These are phyloP conservation scores for Megalopta genalis DNA, from an alignment of 1,140 invertebrate species.

Conservation along the genomic window DNA sequence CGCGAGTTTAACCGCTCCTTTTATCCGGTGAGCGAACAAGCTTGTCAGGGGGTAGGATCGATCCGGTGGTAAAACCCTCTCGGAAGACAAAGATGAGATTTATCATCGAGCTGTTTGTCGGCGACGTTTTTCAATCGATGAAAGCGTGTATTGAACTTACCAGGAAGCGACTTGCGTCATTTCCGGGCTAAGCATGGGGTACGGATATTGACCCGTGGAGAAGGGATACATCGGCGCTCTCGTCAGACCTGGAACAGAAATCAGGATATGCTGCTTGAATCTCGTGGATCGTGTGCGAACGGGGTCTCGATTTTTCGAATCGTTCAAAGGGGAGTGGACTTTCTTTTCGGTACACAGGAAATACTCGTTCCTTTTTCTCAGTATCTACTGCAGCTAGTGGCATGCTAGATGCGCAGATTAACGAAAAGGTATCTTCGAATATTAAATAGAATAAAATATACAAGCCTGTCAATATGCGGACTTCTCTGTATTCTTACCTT, in stretches of 20 bases:
- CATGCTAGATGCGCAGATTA: too few relatives aligned
- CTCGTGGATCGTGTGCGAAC: background rate
- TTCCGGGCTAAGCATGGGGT: conserved; percentile 96
- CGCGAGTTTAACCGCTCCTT: background rate
- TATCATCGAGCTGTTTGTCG: background rate
- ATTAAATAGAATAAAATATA: too few relatives aligned
- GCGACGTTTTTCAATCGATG: conserved; percentile 18
- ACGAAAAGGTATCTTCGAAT: too few relatives aligned
- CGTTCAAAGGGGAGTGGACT: too few relatives aligned
- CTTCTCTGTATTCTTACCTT: too few relatives aligned
- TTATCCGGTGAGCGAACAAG: background rate
- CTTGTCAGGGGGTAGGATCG: background rate
- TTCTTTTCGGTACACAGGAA: too few relatives aligned
- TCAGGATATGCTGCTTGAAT: background rate
- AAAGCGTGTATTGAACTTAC: conserved; percentile 83
- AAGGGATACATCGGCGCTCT: conserved; percentile 95
- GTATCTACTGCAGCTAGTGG: too few relatives aligned
- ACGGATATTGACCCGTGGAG: conserved; percentile 92
- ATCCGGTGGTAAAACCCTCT: background rate
- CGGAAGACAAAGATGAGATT: conserved; percentile 17
- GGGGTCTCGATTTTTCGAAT: background rate
- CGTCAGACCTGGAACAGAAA: conserved; percentile 87
- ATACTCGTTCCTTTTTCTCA: too few relatives aligned
- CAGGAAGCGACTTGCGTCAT: conserved; percentile 96
- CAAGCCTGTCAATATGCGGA: too few relatives aligned